These are phyloP conservation scores for Papilio aristodemus DNA, from an alignment of 1,140 invertebrate genomes.

Conservation along the genomic window DNA sequence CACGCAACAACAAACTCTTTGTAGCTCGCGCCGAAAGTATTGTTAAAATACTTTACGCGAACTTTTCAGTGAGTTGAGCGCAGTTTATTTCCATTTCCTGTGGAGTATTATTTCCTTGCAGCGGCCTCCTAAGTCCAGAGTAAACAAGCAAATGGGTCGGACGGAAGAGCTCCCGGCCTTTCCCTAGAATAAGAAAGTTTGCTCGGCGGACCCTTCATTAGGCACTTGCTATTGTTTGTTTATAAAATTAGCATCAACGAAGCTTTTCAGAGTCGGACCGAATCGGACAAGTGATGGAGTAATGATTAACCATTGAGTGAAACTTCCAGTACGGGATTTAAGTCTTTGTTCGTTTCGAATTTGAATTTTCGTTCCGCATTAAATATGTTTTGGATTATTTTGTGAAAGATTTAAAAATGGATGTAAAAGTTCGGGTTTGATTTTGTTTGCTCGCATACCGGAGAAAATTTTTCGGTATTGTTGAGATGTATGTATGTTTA, in stretches of 20 bases:
- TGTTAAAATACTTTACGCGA: conserved; percentile 37
- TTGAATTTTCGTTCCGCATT: conserved; percentile 13
- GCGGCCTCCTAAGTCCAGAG: conserved; percentile 60
- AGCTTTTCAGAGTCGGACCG: conserved; percentile 60
- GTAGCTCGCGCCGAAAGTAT: conserved; percentile 17
- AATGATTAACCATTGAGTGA: conserved; percentile 65
- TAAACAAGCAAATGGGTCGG: conserved; percentile 75
- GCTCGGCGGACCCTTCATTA: conserved; percentile 72
- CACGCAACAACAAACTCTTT: conserved; percentile 14
- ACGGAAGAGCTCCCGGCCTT: conserved; percentile 67
- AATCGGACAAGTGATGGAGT: conserved; percentile 53
- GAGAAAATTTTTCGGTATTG: neutral
- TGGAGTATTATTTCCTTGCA: conserved; percentile 56
- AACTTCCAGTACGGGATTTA: conserved; percentile 51
- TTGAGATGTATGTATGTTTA: no score
- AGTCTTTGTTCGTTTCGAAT: conserved; percentile 43
- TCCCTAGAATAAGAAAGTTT: conserved; percentile 74
- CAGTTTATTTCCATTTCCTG: conserved; percentile 38
- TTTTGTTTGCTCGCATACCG: no score
- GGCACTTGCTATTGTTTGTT: conserved; percentile 73
- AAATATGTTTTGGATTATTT: conserved; percentile 30
- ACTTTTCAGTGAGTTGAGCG: conserved; percentile 36
- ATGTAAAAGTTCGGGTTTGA: neutral
- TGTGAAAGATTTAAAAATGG: conserved; percentile 17
- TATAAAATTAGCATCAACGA: conserved; percentile 75